Percentiles rank a stretch among this genome's conserved stretches.
Evolutionary conservation across 2,113 vertebrate species (phyloP).

Genomic region (Tachycineta bicolor): DNA sequence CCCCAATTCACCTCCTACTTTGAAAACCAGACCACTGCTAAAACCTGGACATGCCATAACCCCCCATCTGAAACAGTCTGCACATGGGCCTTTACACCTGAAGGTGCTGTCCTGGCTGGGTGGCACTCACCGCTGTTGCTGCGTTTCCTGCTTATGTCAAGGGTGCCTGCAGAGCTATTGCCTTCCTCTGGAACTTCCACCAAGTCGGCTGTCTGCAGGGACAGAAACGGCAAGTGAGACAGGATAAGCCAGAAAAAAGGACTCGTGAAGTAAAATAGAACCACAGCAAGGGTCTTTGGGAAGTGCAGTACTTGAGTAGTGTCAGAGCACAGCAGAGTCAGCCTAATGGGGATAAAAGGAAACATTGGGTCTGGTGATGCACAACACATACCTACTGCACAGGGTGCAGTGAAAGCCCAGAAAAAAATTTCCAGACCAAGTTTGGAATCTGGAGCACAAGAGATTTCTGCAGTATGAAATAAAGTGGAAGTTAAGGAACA

Average conservation of each 20-base stretch:
- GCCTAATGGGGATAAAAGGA: not conserved
- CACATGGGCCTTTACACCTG: too few species aligned
- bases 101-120: not conserved
- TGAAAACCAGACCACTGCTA: not conserved
- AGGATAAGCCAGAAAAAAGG: not conserved
- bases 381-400: not conserved
- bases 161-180: slow-evolving; percentile 75
- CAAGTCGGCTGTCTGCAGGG: slow-evolving; percentile 86
- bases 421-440: not conserved
- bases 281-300: not conserved
- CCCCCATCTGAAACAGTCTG: not conserved
- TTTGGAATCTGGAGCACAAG: not conserved
- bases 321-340: not conserved
- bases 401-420: not conserved
- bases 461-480: not conserved
- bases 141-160: slow-evolving; percentile 82
- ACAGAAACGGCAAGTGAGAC: not conserved
- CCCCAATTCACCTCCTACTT: not conserved
- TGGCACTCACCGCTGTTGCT: slow-evolving; percentile 88
- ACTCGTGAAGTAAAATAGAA: not conserved
- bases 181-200: slow-evolving; percentile 90
- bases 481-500: not conserved
- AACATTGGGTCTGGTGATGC: not conserved
- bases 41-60: not conserved
- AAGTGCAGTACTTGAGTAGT: not conserved